Percentiles rank a stretch among this genome's conserved stretches.
These are phyloP conservation scores for Stegodyphus mimosarum DNA, from an alignment of 1,140 invertebrate species.

Conservation along the genomic window DNA sequence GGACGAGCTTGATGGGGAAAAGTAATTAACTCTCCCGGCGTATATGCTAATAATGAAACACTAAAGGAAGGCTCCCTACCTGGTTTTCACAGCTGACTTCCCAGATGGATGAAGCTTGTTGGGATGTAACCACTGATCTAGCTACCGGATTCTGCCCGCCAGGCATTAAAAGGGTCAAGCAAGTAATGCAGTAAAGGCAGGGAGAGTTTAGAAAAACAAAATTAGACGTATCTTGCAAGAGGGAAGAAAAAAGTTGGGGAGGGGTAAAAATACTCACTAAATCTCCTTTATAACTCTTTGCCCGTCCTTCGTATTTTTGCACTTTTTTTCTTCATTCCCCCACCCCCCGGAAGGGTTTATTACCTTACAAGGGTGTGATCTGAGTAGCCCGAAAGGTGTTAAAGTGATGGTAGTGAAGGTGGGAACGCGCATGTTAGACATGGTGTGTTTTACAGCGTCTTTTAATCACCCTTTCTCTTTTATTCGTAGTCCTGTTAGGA, in stretches of 20 bases:
- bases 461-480: conserved; percentile 51
- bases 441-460: conserved; percentile 41
- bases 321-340: conserved; percentile 3
- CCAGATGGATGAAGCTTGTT: conserved; percentile 1
- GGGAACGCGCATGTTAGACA: conserved; percentile 43
- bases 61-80: conserved; percentile 52
- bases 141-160: conserved; percentile 38
- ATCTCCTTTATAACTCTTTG: conserved; percentile 59
- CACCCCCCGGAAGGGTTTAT: conserved; percentile 22
- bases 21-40: conserved; percentile 24
- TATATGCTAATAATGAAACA: conserved; percentile 51
- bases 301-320: not conserved
- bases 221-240: conserved; percentile 49
- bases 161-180: conserved; percentile 59
- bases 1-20: not conserved
- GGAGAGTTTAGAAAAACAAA: conserved; percentile 56
- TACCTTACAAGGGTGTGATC: conserved; percentile 19
- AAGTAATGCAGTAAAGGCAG: conserved; percentile 7
- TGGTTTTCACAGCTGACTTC: conserved; percentile 44
- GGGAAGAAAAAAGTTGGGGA: not conserved
- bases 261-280: conserved; percentile 47
- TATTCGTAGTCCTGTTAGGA: conserved; percentile 26
- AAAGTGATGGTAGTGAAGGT: conserved; percentile 47
- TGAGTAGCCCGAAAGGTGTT: conserved; percentile 28
- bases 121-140: conserved; percentile 34